A percentile compares a stretch with the other conserved stretches of the same genome.
Conservation (phyloP, 2,888 invertebrate species). For the Oxyteleia sp. region DNA sequence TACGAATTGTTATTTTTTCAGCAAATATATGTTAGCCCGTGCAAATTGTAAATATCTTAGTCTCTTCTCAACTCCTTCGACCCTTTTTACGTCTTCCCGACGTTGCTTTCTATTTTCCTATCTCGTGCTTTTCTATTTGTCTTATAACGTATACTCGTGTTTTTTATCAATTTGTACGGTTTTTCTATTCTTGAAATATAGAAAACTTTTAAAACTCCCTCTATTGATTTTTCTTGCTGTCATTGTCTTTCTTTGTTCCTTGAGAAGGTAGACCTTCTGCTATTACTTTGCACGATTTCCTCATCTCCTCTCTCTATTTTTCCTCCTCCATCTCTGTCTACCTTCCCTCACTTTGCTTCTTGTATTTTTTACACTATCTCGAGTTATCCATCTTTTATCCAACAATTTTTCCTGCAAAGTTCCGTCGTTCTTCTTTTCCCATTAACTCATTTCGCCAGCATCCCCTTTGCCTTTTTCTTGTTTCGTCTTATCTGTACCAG, state of each 20-base stretch:
- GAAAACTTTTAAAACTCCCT: slow-evolving; percentile 32
- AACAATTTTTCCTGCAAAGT: slow-evolving; percentile 29
- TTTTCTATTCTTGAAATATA: slow-evolving; percentile 15
- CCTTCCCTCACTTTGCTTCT: background rate
- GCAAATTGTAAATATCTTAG: slow-evolving; percentile 30
- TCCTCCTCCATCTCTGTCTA: background rate
- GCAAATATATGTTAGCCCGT: slow-evolving; percentile 21
- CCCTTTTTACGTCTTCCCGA: slow-evolving; percentile 9
- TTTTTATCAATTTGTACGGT: slow-evolving; percentile 36
- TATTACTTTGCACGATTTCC: slow-evolving; percentile 43
- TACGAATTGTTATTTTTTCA: slow-evolving; percentile 21
- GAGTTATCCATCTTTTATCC: slow-evolving; percentile 44
- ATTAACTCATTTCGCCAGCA: slow-evolving; percentile 15
- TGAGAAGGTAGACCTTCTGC: slow-evolving; percentile 41
- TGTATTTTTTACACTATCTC: slow-evolving; percentile 16
- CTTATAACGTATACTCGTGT: slow-evolving; percentile 22
- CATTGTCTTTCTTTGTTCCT: slow-evolving; percentile 12
- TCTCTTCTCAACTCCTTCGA: slow-evolving; percentile 6
- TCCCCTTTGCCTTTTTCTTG: background rate
- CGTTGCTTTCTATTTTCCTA: slow-evolving; percentile 9
- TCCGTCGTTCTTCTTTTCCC: slow-evolving; percentile 17
- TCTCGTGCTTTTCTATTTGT: slow-evolving; percentile 11
- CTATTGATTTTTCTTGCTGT: slow-evolving; percentile 43
- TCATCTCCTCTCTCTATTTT: slow-evolving; percentile 23
- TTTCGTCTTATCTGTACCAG: slow-evolving; percentile 24